Conservation (phyloP, 2,888 invertebrate species). For the Capitulum mitella region DNA sequence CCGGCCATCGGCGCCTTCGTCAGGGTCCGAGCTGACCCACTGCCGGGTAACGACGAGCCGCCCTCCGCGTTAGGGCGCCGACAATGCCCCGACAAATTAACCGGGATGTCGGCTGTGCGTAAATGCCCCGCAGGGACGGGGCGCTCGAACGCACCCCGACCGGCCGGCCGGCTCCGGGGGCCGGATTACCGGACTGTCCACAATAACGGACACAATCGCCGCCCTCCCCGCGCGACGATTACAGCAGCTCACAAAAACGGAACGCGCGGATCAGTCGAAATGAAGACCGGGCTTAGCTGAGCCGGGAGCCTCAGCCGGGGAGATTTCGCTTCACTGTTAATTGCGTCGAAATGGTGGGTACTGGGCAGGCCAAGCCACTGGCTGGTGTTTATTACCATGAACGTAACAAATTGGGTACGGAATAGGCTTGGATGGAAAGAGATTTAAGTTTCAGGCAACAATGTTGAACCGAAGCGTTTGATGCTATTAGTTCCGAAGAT, state of each 20-base stretch:
- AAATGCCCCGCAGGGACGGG: neutral
- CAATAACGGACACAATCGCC: neutral
- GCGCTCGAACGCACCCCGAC: too few relatives aligned
- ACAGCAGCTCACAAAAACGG: neutral
- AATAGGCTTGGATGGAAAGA: too few relatives aligned
- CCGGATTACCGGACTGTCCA: neutral
- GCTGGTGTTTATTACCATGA: too few relatives aligned
- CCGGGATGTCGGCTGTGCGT: neutral
- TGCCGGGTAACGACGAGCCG: neutral
- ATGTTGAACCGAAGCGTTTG: too few relatives aligned
- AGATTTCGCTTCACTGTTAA: too few relatives aligned
- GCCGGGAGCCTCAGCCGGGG: neutral
- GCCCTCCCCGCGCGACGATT: neutral
- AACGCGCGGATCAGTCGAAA: neutral
- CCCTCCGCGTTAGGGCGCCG: neutral
- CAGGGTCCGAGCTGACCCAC: neutral
- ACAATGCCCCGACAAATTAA: neutral
- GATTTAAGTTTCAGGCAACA: too few relatives aligned
- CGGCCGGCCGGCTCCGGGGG: neutral
- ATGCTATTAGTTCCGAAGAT: too few relatives aligned
- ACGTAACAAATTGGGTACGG: too few relatives aligned
- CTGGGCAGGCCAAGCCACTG: too few relatives aligned
- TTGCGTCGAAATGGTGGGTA: too few relatives aligned
- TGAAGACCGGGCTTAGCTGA: neutral
- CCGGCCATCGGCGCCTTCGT: too few relatives aligned